A percentile compares a stretch with the other conserved stretches of the same genome.
Evolutionary conservation across 2,113 vertebrate species (phyloP).

Genomic region (Tricholaema leucomelas): DNA sequence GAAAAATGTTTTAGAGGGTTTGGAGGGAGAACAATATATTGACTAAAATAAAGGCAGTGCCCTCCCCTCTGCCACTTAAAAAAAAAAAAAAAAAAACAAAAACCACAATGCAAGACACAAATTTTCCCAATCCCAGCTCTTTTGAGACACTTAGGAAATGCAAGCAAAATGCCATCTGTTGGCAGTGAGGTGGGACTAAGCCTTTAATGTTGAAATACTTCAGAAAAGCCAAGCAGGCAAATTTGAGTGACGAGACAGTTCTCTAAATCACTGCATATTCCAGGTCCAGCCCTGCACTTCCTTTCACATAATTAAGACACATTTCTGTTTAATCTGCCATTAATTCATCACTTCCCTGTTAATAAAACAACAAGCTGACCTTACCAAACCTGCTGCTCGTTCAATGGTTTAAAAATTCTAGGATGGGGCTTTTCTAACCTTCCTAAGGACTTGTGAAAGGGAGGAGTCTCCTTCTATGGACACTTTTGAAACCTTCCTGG

Average conservation of each 20-base stretch:
- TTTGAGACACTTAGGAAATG: neutral
- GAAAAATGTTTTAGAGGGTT: neutral
- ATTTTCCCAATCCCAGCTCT: neutral
- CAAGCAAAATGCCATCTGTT: slow-evolving; percentile 32
- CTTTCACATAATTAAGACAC: neutral
- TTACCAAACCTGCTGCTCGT: neutral
- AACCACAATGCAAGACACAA: no score
- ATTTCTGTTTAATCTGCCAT: neutral
- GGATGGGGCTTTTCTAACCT: neutral
- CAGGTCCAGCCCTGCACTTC: neutral
- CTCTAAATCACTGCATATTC: neutral
- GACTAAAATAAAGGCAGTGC: neutral
- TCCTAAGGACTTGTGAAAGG: neutral
- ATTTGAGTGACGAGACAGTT: neutral
- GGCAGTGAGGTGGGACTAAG: neutral
- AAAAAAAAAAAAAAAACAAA: neutral
- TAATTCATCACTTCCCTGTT: neutral
- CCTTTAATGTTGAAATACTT: neutral
- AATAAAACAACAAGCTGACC: neutral
- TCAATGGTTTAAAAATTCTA: neutral
- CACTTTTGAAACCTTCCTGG: no score
- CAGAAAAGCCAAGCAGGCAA: neutral
- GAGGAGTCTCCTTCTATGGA: neutral
- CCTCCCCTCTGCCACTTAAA: fast-evolving
- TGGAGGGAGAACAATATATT: neutral